Conservation (phyloP, 1,140 invertebrate genomes). For the Drosophila novamexicana region DNA sequence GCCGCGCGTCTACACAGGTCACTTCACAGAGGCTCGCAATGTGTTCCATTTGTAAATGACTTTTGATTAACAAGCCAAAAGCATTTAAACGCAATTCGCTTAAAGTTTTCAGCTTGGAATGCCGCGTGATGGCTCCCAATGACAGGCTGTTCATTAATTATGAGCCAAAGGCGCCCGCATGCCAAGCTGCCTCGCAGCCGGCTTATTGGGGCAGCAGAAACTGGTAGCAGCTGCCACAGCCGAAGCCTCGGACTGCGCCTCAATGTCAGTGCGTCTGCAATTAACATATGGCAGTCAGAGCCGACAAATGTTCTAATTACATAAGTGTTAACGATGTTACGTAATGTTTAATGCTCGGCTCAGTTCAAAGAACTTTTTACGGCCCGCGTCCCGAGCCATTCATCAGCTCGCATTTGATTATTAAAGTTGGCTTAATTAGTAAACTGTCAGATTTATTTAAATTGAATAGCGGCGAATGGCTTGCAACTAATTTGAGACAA, state of each 20-base stretch:
- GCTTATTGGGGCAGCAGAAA: conserved; percentile 51
- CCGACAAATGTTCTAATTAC: conserved; percentile 63
- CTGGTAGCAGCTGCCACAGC: conserved; percentile 32
- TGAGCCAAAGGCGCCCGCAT: conserved; percentile 60
- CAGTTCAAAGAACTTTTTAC: conserved; percentile 61
- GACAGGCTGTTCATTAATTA: conserved; percentile 64
- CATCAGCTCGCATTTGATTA: background rate
- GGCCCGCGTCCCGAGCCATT: background rate
- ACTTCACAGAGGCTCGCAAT: conserved; percentile 8
- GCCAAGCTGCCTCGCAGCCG: background rate
- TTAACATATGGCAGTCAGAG: conserved; percentile 41
- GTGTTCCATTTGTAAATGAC: conserved; percentile 33
- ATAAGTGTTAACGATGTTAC: conserved; percentile 60
- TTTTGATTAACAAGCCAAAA: conserved; percentile 39
- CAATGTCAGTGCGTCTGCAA: conserved; percentile 65
- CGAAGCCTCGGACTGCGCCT: background rate
- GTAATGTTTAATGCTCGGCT: conserved; percentile 30
- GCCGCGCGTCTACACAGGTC: conserved; percentile 38
- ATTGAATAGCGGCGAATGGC: conserved; percentile 46
- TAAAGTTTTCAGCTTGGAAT: conserved; percentile 8
- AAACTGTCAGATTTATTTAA: conserved; percentile 65
- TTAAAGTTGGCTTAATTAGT: conserved; percentile 50
- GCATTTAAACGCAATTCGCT: conserved; percentile 56
- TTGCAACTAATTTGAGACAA: conserved; percentile 53
- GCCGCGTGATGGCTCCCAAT: conserved; percentile 30